Evolutionary conservation across 2,113 vertebrate species (phyloP), one percentile per base, ranked within the genome.

Genomic region (Pantherophis guttatus): DNA sequence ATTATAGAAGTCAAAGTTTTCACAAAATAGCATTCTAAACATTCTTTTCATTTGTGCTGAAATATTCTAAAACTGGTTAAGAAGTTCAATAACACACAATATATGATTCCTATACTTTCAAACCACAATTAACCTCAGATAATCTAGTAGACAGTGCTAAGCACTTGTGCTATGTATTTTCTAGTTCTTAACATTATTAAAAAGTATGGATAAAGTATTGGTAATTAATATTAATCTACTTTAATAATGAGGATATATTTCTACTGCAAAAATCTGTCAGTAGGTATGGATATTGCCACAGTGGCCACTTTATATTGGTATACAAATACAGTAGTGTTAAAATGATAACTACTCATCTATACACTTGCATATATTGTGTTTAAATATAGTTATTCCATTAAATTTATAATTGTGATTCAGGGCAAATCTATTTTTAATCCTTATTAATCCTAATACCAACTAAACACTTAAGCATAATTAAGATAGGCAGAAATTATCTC

Each of bases 1-100:
- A 93, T 21, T 55, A 70, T 92, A 93, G 90, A 94, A 93, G 91
- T 48, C 15, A 93, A 93, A 10, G 6, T 89, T 81, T 94, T 90
- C 88, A 94, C 33, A 92, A 89, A 95, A 5, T 91, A 93, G 91
- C 90, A 94, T 88, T 87, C 70, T 44, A 96, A 92, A 58, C 4
- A 12, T n/a, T 86, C 54, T 91, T n/a, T 85, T 23, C 33, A 44
- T 93, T 39, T 93, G 10, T 91, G 53, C 87, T 94, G 90, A 70
- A 96, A 93, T 1, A 9, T 1, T 55, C 26, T 48, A 12, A 85
- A 53, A 90, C 75, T 57, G 91, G 88, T 95, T 95, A 94, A 92
- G 91, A 59, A 91, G 21, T 85, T 11, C 57, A n/a, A 86, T 90
- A 1, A 65, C 7, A 11, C 57, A 58, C 0, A 50, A 95, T 87